phyloP scores from a whole-genome alignment of 2,113 vertebrate genomes.

The Myrmecophaga tridactyla region DNA sequence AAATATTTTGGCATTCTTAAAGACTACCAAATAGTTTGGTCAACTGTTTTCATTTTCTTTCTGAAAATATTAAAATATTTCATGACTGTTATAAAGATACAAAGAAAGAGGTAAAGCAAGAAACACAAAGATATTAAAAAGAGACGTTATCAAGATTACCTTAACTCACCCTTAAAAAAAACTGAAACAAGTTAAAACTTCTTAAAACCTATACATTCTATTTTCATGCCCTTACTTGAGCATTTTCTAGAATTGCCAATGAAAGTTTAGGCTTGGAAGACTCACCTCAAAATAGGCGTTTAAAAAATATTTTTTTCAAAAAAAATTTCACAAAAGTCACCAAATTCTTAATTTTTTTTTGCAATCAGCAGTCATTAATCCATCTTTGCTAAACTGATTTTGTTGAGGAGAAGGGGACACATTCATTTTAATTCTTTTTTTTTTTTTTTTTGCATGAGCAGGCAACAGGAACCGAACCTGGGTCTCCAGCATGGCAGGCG shows the following conservation, averaged over 20 bases:
- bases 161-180: not conserved
- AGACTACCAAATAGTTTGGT: not conserved
- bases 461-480: too few species aligned
- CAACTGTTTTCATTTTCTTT: not conserved
- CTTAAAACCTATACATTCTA: not conserved
- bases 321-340: not conserved
- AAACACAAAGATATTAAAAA: too few species aligned
- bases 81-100: not conserved
- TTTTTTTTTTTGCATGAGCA: too few species aligned
- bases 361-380: not conserved
- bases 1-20: not conserved
- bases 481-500: too few species aligned
- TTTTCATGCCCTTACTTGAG: not conserved
- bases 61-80: not conserved
- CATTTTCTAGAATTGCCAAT: not conserved
- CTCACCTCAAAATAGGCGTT: not conserved
- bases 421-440: too few species aligned
- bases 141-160: not conserved
- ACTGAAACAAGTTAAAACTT: not conserved
- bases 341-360: not conserved
- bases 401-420: not conserved
- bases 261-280: not conserved
- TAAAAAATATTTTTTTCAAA: not conserved
- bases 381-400: not conserved
- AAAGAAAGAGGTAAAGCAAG: not conserved